These are phyloP conservation scores for Pammene aurita DNA, from an alignment of 2,888 invertebrate genomes.

Conservation along the genomic window DNA sequence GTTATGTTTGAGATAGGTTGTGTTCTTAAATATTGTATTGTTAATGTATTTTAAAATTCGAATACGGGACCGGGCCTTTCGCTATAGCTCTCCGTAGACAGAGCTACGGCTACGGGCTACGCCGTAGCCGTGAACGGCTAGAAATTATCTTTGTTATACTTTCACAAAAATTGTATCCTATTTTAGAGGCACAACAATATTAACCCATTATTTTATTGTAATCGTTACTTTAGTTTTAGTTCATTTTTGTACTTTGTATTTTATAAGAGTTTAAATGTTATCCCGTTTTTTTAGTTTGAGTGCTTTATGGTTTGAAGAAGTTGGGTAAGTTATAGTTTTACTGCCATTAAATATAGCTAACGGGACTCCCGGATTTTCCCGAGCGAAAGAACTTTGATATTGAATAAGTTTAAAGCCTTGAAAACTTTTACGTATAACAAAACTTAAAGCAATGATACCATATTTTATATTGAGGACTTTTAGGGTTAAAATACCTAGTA, in stretches of 20 bases:
- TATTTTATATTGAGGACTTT: conserved; percentile 3
- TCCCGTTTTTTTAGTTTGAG: not conserved
- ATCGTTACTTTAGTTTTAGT: too few relatives aligned
- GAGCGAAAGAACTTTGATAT: conserved; percentile 26
- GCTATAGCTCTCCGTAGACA: conserved; percentile 47
- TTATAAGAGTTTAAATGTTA: too few relatives aligned
- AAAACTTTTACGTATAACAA: conserved; percentile 18
- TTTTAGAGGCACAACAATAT: too few relatives aligned
- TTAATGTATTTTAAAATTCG: too few relatives aligned
- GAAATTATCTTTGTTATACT: not conserved
- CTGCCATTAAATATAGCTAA: conserved; percentile 27
- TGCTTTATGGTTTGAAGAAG: not conserved
- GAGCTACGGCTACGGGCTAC: conserved; percentile 63
- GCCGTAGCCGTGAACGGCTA: conserved; percentile 1
- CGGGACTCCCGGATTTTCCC: conserved; percentile 12
- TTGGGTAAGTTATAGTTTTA: conserved; percentile 10
- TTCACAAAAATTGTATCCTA: not conserved
- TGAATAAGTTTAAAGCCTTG: conserved; percentile 30
- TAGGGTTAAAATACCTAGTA: not conserved
- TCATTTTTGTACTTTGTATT: too few relatives aligned
- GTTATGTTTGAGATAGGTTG: too few relatives aligned
- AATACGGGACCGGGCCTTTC: too few relatives aligned
- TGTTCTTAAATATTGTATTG: too few relatives aligned
- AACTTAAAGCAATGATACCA: conserved; percentile 9
- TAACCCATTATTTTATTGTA: too few relatives aligned